phyloP scores from a whole-genome alignment of 2,797 vertebrate genomes.

The Gymnoscopelus microlampas region DNA sequence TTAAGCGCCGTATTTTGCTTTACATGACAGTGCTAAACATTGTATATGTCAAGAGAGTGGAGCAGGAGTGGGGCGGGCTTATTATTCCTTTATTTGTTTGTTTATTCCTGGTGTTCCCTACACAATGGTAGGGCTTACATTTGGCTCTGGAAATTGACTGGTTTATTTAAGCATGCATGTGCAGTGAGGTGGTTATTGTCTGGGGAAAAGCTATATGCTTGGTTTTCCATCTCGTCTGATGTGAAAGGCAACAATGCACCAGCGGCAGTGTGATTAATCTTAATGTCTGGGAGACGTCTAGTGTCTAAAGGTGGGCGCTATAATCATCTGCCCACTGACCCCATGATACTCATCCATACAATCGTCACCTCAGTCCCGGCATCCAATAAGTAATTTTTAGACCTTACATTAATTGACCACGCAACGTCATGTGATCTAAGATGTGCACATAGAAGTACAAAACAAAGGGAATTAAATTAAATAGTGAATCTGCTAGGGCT shows the following conservation, averaged over 20 bases:
- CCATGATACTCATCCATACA: constrained; percentile 67
- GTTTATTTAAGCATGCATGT: constrained; percentile 14
- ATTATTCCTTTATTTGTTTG: constrained; percentile 33
- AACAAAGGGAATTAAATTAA: constrained; percentile 48
- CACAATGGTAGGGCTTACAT: not conserved
- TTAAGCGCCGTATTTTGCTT: constrained; percentile 43
- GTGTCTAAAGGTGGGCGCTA: constrained; percentile 76
- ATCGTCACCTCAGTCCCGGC: constrained; percentile 54
- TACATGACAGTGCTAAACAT: constrained; percentile 48
- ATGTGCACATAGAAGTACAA: constrained; percentile 24
- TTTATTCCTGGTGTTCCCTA: constrained; percentile 20
- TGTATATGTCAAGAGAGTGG: constrained; percentile 18
- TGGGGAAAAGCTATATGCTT: constrained; percentile 4
- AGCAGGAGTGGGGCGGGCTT: constrained; percentile 15
- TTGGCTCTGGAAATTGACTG: constrained; percentile 7
- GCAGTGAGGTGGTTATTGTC: constrained; percentile 1
- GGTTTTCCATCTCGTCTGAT: constrained; percentile 11
- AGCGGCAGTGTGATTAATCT: constrained; percentile 79
- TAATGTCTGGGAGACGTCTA: constrained; percentile 75
- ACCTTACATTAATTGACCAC: constrained; percentile 62
- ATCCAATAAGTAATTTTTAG: constrained; percentile 63
- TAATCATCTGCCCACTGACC: constrained; percentile 88
- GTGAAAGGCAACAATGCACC: constrained; percentile 41
- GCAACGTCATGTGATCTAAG: constrained; percentile 41
- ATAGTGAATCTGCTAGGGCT: constrained; percentile 37